Conservation (phyloP, 2,113 vertebrate genomes). For the Carlito syrichta region DNA sequence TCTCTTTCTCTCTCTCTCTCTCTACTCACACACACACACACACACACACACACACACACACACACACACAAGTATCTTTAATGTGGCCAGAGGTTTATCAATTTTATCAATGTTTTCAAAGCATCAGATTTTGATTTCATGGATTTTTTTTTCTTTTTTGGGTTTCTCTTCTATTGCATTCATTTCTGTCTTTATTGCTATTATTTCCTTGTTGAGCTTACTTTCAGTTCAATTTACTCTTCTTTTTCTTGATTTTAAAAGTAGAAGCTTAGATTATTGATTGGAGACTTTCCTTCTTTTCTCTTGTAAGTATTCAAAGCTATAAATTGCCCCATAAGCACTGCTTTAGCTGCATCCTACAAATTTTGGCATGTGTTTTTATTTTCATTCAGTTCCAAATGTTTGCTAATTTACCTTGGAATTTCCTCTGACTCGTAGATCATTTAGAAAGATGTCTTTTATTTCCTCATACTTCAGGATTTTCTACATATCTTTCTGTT, state of each 20-base stretch:
- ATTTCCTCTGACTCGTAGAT: neutral
- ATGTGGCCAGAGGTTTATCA: neutral
- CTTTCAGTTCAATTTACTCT: neutral
- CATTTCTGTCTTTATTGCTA: neutral
- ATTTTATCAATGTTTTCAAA: neutral
- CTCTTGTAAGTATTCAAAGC: neutral
- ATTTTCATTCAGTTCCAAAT: neutral
- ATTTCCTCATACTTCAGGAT: neutral
- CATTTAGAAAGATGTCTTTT: neutral
- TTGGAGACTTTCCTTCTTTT: neutral
- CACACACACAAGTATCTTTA: too few species aligned
- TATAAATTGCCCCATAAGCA: neutral
- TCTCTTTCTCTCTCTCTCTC: too few species aligned
- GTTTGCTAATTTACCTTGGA: neutral
- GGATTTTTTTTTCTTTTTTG: neutral
- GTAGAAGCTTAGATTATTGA: neutral
- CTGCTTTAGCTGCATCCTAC: neutral
- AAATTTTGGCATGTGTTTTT: neutral
- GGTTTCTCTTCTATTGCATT: neutral
- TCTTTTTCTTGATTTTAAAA: neutral
- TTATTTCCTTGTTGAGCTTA: neutral
- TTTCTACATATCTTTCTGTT: neutral
- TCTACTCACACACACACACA: too few species aligned
- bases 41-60: too few species aligned
- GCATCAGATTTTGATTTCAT: neutral